Base-by-base conservation (phyloP, 1,140 invertebrate species). In the Dinothrombium tinctorium region DNA sequence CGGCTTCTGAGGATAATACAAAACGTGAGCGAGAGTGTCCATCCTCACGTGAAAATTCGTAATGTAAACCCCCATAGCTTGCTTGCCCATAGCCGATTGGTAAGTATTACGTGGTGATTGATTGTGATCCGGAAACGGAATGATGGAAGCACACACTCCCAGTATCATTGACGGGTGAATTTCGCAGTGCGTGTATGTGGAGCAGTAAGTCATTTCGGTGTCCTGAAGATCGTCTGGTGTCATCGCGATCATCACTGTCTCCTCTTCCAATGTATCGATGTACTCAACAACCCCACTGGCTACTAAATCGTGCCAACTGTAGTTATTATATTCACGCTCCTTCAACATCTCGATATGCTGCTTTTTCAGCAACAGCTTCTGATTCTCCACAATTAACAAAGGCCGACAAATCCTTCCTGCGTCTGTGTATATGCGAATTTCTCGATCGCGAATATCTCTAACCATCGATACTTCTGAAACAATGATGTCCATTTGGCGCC, bases 41-140 rank as follows among this genome's bases (percentile, higher is more conserved):
- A 98, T 98, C 49, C 92, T 69, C 4, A 96, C 87, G 58, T 98
- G 90, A 63, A 81, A 98, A 56, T 98, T 98, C 5, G 90, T 96
- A 46, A 95, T 95, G 54, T 98, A 98, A 11, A 98, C 87, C 31
- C 92, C 90, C 90, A 96, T 98, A 55, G 90, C 90, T 72, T 98
- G 90, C 33, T 92, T 89, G 67, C 92, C 92, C 92, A 98, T 98
- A 82, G 92, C 90, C 69, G 84, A 90, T 52, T 69, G 64, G 43
- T 63, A 56, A 28, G 54, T 56, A 40, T 58, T 56, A 50, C 55
- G 49, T 19, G 55, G 55, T 41, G 51, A 53, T 72, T 96, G 92
- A 56, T 98, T 98, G 62, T 98, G 92, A 90, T 98, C 92, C 50
- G 92, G 92, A 58, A 98, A 98, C 42, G 92, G 92, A 62, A 98